Base-by-base conservation (phyloP, 2,888 invertebrate species). In the Torymus aiolomorphi region DNA sequence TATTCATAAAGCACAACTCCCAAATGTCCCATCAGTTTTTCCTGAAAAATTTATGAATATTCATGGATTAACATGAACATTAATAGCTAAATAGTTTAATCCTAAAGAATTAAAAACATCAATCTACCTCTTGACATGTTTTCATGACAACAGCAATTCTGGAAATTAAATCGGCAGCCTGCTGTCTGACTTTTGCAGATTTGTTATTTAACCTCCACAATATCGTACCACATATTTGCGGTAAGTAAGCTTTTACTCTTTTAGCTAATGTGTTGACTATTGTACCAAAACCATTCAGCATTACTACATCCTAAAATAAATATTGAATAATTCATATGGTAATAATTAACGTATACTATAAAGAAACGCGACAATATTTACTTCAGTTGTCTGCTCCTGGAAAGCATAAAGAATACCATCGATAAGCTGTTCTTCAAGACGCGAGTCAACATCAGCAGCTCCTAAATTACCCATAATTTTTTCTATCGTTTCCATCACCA, bases 401-500 rank as follows among this genome's bases (percentile, higher is more conserved):
- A 99, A 99, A 82, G 99, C 99, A 89, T 99, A 99, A 61, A 99
- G 92, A 84, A 99, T 99, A 85, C 99, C 99, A 89, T 99, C 99
- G 90, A 99, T 99, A 52, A 99, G 94, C 88, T 99, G 99, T 91
- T 99, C 99, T 90, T 99, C 99, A 2, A 99, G 92, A 62, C 99
- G 94, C 0, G 98, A 97, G 91, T 99, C 99, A 71, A 99, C 98
- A 88, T 99, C 99, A 0, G 98, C 97, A 0, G 99, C 98, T 18
- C 99, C 99, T 81, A 99, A 92, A 91, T 98, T 98, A 3, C 97
- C 97, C 94, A 99, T 97, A 78, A 98, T 98, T 91, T 99, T 99
- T 90, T 99, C 99, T 79, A 99, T 99, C 0, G 98, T 99, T 91
- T 99, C 99, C 98, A 99, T 99, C 2, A 99, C 99, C 99, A 99